phyloP scores from a whole-genome alignment of 2,113 vertebrate species.

The Lethenteron reissneri region DNA sequence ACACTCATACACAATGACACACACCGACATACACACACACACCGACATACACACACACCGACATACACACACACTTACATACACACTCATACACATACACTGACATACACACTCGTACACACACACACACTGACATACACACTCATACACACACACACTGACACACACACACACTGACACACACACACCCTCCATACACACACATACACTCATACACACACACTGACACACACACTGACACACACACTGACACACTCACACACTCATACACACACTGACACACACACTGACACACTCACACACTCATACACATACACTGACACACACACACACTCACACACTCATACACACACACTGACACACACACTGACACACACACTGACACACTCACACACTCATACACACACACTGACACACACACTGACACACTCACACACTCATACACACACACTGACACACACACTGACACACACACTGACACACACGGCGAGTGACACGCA shows the following conservation, averaged over 20 bases:
- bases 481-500: not conserved
- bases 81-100: not conserved
- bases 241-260: not conserved
- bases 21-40: not conserved
- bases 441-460: not conserved
- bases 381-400: not conserved
- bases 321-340: not conserved
- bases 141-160: not conserved
- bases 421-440: not conserved
- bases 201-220: not conserved
- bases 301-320: not conserved
- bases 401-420: not conserved
- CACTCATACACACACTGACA: not conserved
- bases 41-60: not conserved
- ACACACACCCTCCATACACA: not conserved
- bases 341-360: not conserved
- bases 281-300: conserved; percentile 1
- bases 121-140: not conserved
- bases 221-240: conserved; percentile 1
- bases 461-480: not conserved
- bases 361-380: not conserved
- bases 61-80: not conserved
- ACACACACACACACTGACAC: not conserved
- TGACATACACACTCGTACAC: not conserved
- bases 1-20: too few relatives aligned